phyloP scores from a whole-genome alignment of 2,113 vertebrate species.

The Gymnarchus niloticus region DNA sequence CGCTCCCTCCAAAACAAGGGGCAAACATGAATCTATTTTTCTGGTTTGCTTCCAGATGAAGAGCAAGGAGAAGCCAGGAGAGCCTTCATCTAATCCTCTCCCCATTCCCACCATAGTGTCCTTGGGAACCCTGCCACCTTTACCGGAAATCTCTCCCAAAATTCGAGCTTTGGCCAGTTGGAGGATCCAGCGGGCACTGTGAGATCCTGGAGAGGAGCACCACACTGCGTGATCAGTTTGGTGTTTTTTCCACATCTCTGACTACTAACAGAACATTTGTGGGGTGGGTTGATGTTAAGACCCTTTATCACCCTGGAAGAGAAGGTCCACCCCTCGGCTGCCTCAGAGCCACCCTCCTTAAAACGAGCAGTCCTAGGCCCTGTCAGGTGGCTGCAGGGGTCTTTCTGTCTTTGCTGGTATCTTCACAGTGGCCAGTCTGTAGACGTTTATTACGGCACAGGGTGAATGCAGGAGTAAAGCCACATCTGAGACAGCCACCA shows the following conservation, averaged over 20 bases:
- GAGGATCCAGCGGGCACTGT: not conserved
- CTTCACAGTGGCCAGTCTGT: not conserved
- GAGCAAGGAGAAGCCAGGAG: conserved; percentile 11
- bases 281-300: not conserved
- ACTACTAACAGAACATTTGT: conserved; percentile 7
- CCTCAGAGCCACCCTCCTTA: too few species aligned
- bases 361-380: not conserved
- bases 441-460: conserved; percentile 1
- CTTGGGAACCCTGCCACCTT: conserved; percentile 17
- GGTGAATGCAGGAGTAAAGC: not conserved
- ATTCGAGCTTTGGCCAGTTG: not conserved
- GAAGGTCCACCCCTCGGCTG: not conserved
- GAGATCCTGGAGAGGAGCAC: not conserved
- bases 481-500: not conserved
- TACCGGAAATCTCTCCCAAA: conserved; percentile 15
- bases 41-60: conserved; percentile 22
- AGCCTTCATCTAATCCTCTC: not conserved
- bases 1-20: not conserved
- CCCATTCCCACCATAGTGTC: conserved; percentile 9
- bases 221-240: not conserved
- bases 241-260: not conserved
- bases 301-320: not conserved
- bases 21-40: not conserved
- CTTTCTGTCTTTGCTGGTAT: not conserved
- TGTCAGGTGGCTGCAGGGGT: not conserved